Conservation (phyloP, 2,113 vertebrate species). For the Indicator indicator region DNA sequence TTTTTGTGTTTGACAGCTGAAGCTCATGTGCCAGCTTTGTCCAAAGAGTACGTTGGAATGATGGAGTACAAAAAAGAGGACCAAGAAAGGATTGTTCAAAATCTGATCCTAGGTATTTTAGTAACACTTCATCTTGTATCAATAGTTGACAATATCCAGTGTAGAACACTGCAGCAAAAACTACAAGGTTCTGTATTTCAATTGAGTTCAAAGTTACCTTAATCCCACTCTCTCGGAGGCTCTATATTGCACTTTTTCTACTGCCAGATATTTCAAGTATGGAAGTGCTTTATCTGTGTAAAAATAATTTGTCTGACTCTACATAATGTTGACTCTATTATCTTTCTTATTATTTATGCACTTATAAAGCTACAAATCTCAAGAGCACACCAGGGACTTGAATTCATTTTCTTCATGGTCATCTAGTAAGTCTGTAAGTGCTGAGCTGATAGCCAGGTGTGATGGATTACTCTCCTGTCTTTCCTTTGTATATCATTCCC, state of each 20-base stretch:
- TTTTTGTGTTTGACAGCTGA: conserved; percentile 75
- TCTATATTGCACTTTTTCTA: not conserved
- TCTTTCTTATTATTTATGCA: conserved; percentile 2
- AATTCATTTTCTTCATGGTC: conserved; percentile 28
- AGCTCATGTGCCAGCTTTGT: conserved; percentile 22
- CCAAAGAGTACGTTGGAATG: conserved; percentile 93
- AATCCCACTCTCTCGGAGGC: not conserved
- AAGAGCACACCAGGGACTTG: not conserved
- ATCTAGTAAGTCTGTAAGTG: conserved; percentile 4
- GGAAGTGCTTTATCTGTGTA: not conserved
- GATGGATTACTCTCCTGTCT: not conserved
- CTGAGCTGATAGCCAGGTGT: not conserved
- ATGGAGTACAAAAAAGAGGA: conserved; percentile 91
- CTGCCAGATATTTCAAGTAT: not conserved
- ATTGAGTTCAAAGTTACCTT: not conserved
- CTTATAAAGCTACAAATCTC: conserved; percentile 2
- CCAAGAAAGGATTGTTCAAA: conserved; percentile 86
- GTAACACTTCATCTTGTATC: not conserved
- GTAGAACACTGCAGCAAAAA: not conserved
- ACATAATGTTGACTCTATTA: not conserved
- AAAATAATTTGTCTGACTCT: not conserved
- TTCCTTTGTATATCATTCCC: not conserved
- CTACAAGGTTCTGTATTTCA: not conserved
- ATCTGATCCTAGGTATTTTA: conserved; percentile 88
- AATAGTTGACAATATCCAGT: not conserved